Conservation (phyloP, 1,140 invertebrate genomes). For the Sitophilus oryzae region DNA sequence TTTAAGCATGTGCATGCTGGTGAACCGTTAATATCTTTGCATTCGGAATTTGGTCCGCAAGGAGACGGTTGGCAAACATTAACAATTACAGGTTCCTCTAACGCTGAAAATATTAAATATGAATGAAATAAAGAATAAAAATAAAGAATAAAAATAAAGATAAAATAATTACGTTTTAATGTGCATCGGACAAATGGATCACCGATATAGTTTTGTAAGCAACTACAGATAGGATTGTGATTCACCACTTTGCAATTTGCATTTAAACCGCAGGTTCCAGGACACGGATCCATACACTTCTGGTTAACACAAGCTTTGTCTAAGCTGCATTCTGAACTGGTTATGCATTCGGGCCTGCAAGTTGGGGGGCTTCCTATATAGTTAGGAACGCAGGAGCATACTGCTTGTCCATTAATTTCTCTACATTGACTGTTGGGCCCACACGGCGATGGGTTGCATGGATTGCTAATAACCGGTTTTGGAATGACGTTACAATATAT, state of each 20-base stretch:
- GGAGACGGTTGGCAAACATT: constrained; percentile 62
- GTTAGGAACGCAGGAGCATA: constrained; percentile 63
- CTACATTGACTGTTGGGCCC: constrained; percentile 66
- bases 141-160: neutral
- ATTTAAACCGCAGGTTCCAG: constrained; percentile 59
- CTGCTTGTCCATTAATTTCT: constrained; percentile 54
- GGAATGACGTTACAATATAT: constrained; percentile 49
- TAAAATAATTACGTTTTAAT: neutral
- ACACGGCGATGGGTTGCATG: constrained; percentile 62
- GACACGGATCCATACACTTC: constrained; percentile 64
- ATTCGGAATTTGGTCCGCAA: constrained; percentile 63
- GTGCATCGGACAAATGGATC: constrained; percentile 66
- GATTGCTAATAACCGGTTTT: constrained; percentile 49
- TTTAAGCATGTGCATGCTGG: constrained; percentile 63
- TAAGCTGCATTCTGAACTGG: constrained; percentile 57
- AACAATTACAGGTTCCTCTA: constrained; percentile 39
- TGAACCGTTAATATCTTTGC: constrained; percentile 52
- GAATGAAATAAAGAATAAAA: neutral
- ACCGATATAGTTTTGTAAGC: constrained; percentile 58
- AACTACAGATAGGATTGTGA: constrained; percentile 64
- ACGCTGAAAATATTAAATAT: constrained; percentile 1
- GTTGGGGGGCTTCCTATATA: constrained; percentile 62
- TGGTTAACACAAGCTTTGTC: constrained; percentile 61
- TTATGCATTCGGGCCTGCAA: constrained; percentile 62
- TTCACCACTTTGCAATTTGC: constrained; percentile 59